A percentile compares a stretch with the other conserved stretches of the same genome.
Conservation (phyloP, 2,113 vertebrate species). For the Ochotona curzoniae region DNA sequence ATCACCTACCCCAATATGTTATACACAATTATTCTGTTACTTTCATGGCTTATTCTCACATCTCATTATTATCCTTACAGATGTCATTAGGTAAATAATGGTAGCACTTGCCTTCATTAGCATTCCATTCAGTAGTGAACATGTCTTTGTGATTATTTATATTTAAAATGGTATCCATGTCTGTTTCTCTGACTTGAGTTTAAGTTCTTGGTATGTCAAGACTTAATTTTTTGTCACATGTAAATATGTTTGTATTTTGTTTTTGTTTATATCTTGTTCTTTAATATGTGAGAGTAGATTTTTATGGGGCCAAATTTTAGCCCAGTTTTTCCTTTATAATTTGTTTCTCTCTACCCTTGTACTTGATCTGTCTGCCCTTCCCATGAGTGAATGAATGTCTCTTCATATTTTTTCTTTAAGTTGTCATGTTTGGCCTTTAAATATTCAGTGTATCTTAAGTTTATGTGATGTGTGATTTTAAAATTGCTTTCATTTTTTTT, state of each 20-base stretch:
- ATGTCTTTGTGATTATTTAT: conserved; percentile 7
- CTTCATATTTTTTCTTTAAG: conserved; percentile 43
- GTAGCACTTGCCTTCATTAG: conserved; percentile 10
- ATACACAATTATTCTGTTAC: not conserved
- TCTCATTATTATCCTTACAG: not conserved
- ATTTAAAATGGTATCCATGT: not conserved
- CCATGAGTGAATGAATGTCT: not conserved
- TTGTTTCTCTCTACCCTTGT: not conserved
- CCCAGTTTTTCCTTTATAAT: not conserved
- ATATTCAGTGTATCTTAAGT: conserved; percentile 42
- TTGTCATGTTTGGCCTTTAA: conserved; percentile 48
- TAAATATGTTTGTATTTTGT: conserved; percentile 45
- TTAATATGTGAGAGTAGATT: conserved; percentile 24
- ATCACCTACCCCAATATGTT: conserved; percentile 35
- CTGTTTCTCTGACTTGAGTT: not conserved
- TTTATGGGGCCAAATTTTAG: conserved; percentile 6
- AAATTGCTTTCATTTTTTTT: conserved; percentile 27
- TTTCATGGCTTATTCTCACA: conserved; percentile 14
- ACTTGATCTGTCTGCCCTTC: not conserved
- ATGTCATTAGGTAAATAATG: conserved; percentile 40
- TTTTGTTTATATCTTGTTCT: conserved; percentile 44
- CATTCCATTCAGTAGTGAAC: not conserved
- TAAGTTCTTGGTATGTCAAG: conserved; percentile 45
- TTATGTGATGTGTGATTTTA: not conserved
- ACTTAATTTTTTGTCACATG: conserved; percentile 16